These are phyloP conservation scores for Bergia puertoricense DNA, from an alignment of 92 coral and sea anemone genomes.

Conservation along the genomic window DNA sequence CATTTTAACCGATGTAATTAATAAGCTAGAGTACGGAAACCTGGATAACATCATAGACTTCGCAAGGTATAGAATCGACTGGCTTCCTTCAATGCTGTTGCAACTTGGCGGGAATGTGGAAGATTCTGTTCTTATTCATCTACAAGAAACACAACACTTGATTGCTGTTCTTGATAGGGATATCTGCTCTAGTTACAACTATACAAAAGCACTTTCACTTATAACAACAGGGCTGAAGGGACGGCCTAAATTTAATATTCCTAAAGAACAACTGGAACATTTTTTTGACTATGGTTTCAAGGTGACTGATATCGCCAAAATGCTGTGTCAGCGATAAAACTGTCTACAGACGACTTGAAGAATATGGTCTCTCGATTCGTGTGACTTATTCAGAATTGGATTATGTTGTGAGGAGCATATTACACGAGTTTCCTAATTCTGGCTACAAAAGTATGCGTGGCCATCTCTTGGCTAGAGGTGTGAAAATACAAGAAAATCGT, in stretches of 20 bases:
- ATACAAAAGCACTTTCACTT: neutral
- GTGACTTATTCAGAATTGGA: too few relatives aligned
- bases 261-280: neutral
- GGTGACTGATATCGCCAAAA: too few relatives aligned
- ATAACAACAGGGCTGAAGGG: neutral
- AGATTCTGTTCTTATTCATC: slow-evolving; percentile 39
- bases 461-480: too few relatives aligned
- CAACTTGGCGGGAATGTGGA: slow-evolving; percentile 58
- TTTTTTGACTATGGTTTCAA: neutral
- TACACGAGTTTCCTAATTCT: too few relatives aligned
- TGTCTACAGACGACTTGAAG: too few relatives aligned
- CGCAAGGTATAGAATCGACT: slow-evolving; percentile 61
- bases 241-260: slow-evolving; percentile 6
- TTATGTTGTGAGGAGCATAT: too few relatives aligned
- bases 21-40: slow-evolving; percentile 45
- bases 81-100: slow-evolving; percentile 62
- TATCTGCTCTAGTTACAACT: neutral
- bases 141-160: slow-evolving; percentile 47
- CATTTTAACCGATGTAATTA: slow-evolving; percentile 49
- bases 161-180: neutral
- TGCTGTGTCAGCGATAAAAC: too few relatives aligned
- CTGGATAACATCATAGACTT: slow-evolving; percentile 50
- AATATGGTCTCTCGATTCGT: too few relatives aligned
- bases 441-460: too few relatives aligned
- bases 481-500: too few relatives aligned